Evolutionary conservation across 2,797 vertebrate species (phyloP), one percentile per base, ranked within the genome.

Genomic region (Vespertilio murinus): DNA sequence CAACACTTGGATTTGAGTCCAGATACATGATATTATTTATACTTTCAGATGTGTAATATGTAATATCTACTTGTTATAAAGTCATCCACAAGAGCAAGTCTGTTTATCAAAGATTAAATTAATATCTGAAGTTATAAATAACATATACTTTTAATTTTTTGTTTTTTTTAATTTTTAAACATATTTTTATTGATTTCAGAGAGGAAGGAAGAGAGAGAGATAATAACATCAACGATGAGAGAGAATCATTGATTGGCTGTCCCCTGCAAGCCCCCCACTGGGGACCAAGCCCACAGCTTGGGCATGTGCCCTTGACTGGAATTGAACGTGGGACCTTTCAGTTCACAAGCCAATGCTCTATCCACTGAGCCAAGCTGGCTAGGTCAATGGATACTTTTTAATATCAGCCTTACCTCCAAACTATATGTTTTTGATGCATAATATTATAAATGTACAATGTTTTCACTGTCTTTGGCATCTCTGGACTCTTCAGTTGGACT

Each of bases 31-130:
- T 92, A 6, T 94, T 80, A 54, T 64, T 78, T 64, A 71, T 28
- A 85, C 79, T 87, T 91, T 79, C 40, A 74, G 70, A 8, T 74
- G 2, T 18, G 4, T 56, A 35, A 54, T 77, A 77, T 77, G 33
- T 77, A 54, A 77, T 35, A 83, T 54, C 40, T 61, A 40, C 33
- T 70, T 40, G 71, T 61, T 89, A 30, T 65, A 59, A 81, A 87
- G 81, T 81, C 20, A 82, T 28, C 40, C 12, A 33, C 20, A 42
- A 93, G 42, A 95, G 56, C 14, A 82, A 81, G 12, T 11, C 67
- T 91, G 38, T 74, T 85, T 80, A 52, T 14, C 42, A n/a, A 91
- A 94, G 77, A 65, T 59, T n/a, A 52, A 78, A 92, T 42, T 49
- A 35, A 35, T 65, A 49, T 49, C 61, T 84, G 25, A 93, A 61